These are phyloP conservation scores for Rallus crepitans DNA, from an alignment of 2,797 vertebrate species.

Conservation along the genomic window DNA sequence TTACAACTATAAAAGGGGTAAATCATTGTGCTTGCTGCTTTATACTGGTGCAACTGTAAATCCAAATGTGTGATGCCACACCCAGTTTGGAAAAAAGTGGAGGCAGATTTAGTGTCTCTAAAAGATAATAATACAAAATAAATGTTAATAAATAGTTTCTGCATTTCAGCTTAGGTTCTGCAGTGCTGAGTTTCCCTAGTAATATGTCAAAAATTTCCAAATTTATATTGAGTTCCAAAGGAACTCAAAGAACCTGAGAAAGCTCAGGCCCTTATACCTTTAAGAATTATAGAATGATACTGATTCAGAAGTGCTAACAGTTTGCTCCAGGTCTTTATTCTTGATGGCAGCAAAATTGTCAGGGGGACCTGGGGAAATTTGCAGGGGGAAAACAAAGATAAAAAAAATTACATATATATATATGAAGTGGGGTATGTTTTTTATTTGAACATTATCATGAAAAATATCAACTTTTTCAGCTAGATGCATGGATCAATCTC, in stretches of 20 bases:
- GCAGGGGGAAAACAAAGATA: neutral
- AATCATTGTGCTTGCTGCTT: neutral
- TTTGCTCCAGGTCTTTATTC: neutral
- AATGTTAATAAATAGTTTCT: neutral
- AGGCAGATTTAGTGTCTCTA: neutral
- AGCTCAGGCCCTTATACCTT: neutral
- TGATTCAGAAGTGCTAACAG: neutral
- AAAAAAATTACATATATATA: neutral
- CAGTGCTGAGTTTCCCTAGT: neutral
- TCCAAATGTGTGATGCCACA: neutral
- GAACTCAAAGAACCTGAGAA: neutral
- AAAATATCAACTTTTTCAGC: neutral
- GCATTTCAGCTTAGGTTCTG: neutral
- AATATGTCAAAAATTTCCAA: neutral
- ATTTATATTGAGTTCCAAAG: neutral
- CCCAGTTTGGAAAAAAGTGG: neutral
- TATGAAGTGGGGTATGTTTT: neutral
- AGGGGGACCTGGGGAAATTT: neutral
- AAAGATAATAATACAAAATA: neutral
- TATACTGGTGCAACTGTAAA: neutral
- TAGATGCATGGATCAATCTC: neutral
- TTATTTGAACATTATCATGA: neutral
- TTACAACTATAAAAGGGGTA: neutral
- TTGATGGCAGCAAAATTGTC: neutral
- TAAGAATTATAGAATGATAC: neutral